Evolutionary conservation across 2,797 vertebrate genomes (phyloP), one percentile per base, ranked within the genome.

Genomic region (Eulemur rubriventer): DNA sequence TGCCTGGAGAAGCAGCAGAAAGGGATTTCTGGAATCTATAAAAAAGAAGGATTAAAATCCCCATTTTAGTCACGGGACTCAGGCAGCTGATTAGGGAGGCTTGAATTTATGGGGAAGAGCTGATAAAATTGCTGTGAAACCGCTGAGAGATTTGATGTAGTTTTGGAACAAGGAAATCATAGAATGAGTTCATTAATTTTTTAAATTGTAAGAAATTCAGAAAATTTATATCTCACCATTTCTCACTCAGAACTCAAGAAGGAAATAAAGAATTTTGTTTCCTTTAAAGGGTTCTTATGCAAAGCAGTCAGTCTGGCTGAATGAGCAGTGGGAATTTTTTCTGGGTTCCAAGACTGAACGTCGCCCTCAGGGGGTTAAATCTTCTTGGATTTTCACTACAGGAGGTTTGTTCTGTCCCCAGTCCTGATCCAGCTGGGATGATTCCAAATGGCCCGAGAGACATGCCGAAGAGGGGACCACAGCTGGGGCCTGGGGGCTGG

Each of bases 201-300:
- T 33, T 10, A 65, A 38, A 83, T 61, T 59, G 30, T 63, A 57
- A 94, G 72, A 95, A 63, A 76, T 76, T 33, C 17, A 41, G 67
- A 76, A 86, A 95, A 85, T 24, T 20, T 69, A 2, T 48, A 59
- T 59, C 9, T 82, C 48, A 35, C 13, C 6, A 20, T 90, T 87
- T 93, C 90, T 97, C 43, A 52, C 28, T 57, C 35, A 61, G 61
- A 93, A 94, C 43, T 46, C 43, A 70, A 79, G 43, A 93, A 55
- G 26, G 33, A 73, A 86, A 82, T 33, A 41, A 81, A 61, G 35
- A 82, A 79, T 83, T 87, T 28, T 24, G 5, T 90, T 87, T 85
- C 90, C 16, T 46, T 50, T 38, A 43, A 75, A 67, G 41, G 6
- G 2, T 76, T 57, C 12, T 24, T 75, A 48, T 24, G 52, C 18